Conservation (phyloP, 2,113 vertebrate species). For the Pitta sordida region DNA sequence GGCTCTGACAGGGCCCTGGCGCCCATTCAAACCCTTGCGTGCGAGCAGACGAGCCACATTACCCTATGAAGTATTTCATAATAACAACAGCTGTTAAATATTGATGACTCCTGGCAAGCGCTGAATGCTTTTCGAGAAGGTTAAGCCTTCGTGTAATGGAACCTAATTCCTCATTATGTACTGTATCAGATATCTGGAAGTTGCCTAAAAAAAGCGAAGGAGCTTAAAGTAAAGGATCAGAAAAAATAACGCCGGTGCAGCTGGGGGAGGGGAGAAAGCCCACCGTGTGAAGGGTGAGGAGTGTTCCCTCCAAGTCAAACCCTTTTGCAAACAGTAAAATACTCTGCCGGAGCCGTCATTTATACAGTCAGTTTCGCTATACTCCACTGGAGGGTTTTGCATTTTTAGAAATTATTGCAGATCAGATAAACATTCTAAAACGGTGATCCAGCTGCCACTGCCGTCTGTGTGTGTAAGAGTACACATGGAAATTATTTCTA, state of each 20-base stretch:
- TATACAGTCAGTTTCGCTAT: background rate
- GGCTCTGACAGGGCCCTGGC: conserved; percentile 86
- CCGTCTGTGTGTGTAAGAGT: background rate
- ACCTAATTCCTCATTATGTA: conserved; percentile 88
- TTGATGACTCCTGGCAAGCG: conserved; percentile 91
- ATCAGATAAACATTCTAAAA: background rate
- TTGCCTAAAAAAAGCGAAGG: conserved; percentile 65
- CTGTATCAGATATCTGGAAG: conserved; percentile 83
- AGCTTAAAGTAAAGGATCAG: conserved; percentile 35
- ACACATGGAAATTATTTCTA: background rate
- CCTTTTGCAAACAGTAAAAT: background rate
- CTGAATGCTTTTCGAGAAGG: conserved; percentile 84
- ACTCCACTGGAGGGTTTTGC: background rate
- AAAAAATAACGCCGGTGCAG: background rate
- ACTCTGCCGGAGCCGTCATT: background rate
- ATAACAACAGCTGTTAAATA: conserved; percentile 98
- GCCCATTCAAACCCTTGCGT: conserved; percentile 86
- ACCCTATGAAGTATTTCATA: conserved; percentile 93
- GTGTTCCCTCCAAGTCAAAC: background rate
- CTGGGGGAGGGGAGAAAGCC: background rate
- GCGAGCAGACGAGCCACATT: conserved; percentile 87
- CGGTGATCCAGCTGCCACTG: background rate
- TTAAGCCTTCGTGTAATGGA: conserved; percentile 87
- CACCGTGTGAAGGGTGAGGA: background rate
- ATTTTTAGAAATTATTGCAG: background rate